These are phyloP conservation scores for Chloebia gouldiae DNA, from an alignment of 2,113 vertebrate species.

Conservation along the genomic window DNA sequence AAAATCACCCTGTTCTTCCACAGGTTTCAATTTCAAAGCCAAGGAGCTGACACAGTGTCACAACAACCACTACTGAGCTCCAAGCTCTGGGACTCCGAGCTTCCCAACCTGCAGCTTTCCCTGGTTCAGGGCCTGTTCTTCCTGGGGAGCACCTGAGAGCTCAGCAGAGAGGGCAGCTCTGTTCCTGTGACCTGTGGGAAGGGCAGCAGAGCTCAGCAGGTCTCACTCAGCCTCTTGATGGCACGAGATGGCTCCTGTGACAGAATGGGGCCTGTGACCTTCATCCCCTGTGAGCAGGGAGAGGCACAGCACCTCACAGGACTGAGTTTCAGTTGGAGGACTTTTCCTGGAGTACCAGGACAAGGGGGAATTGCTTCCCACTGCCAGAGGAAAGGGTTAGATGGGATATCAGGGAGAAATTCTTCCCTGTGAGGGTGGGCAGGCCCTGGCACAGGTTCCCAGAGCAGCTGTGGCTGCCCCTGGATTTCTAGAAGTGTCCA, in stretches of 20 bases:
- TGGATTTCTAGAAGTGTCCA: accelerated
- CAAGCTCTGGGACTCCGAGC: neutral
- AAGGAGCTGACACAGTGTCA: neutral
- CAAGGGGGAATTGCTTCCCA: neutral
- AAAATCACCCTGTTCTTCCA: neutral
- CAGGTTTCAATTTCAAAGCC: slow-evolving; percentile 37
- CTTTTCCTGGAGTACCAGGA: neutral
- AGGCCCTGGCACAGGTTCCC: neutral
- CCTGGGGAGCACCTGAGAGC: neutral
- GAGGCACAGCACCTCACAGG: neutral
- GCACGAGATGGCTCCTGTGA: accelerated
- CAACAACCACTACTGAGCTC: neutral
- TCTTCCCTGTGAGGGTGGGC: accelerated
- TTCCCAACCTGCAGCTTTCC: neutral
- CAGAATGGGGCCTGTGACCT: neutral
- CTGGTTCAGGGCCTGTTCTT: neutral
- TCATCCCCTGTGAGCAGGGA: neutral
- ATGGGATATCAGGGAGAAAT: neutral
- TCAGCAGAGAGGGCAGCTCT: neutral
- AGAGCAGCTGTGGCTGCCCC: neutral
- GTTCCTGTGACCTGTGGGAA: neutral
- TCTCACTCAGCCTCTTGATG: accelerated
- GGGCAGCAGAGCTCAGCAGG: neutral
- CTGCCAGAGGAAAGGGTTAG: neutral
- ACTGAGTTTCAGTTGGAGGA: neutral